Evolutionary conservation across 2,888 invertebrate species (phyloP).

Genomic region (Drosophila aldrichi): DNA sequence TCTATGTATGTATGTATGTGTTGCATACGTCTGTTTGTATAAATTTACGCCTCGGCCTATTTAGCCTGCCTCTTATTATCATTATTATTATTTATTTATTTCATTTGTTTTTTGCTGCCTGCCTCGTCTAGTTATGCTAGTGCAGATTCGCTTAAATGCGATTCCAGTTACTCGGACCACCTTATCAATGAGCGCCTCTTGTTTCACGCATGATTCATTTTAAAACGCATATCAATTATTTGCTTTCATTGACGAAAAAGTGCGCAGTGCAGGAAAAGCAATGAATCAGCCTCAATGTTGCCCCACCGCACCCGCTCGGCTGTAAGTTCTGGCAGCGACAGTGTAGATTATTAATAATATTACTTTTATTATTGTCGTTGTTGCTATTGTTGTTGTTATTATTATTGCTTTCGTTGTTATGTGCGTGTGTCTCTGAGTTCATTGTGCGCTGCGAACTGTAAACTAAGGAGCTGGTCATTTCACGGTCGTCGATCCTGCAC

Average conservation of each 20-base stretch:
- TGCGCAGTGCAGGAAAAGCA: conserved; percentile 59
- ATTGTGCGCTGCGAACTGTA: conserved; percentile 71
- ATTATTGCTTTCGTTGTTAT: conserved; percentile 37
- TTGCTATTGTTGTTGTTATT: conserved; percentile 16
- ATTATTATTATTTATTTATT: too few relatives aligned
- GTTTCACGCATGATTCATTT: conserved; percentile 73
- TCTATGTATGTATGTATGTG: background rate
- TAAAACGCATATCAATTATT: conserved; percentile 64
- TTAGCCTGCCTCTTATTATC: conserved; percentile 15
- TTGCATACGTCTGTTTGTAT: background rate
- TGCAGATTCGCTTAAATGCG: conserved; percentile 12
- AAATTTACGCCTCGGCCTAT: conserved; percentile 51
- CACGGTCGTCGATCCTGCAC: conserved; percentile 81
- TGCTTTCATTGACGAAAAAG: conserved; percentile 72
- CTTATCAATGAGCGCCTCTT: conserved; percentile 51
- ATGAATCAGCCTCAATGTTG: conserved; percentile 55
- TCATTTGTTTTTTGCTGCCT: conserved; percentile 1
- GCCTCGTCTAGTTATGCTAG: background rate
- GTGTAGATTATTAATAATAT: conserved; percentile 11
- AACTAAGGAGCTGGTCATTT: conserved; percentile 57
- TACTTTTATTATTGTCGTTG: conserved; percentile 27
- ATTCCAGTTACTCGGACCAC: conserved; percentile 13
- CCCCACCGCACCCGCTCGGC: background rate
- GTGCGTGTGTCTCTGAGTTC: conserved; percentile 64
- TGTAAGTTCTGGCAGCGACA: conserved; percentile 12